Conservation (phyloP, 2,113 vertebrate species). For the Cavia aperea region DNA sequence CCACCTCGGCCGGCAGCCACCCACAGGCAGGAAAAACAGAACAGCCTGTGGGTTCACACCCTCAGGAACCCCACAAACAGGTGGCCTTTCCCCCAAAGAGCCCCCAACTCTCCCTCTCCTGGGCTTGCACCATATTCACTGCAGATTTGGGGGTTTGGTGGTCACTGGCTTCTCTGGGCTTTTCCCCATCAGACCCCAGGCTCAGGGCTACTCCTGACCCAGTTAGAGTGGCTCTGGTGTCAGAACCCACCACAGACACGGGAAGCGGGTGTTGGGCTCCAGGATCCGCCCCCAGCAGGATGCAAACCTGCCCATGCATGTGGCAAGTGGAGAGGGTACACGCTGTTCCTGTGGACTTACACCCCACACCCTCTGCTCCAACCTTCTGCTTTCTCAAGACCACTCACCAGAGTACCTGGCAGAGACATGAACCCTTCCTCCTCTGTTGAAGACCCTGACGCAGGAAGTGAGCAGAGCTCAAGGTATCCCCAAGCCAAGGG, state of each 20-base stretch:
- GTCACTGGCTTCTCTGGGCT: background rate
- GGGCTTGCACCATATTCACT: background rate
- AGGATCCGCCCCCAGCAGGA: background rate
- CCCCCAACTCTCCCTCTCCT: too few species aligned
- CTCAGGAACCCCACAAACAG: background rate
- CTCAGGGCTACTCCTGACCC: background rate
- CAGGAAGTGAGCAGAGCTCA: background rate
- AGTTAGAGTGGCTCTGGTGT: background rate
- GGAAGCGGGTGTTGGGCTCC: background rate
- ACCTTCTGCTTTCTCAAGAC: background rate
- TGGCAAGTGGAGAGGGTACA: accelerated
- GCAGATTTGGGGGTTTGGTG: background rate
- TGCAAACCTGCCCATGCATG: too few species aligned
- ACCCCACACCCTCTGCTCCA: accelerated
- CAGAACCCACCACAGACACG: background rate
- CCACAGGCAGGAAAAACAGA: background rate
- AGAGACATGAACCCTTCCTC: background rate
- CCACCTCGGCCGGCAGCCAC: background rate
- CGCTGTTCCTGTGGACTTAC: accelerated
- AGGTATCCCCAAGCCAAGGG: background rate
- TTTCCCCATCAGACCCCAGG: background rate
- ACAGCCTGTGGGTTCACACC: background rate
- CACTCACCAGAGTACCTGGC: accelerated
- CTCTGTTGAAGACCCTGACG: background rate
- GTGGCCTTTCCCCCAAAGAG: background rate